Conservation (phyloP, 2,888 invertebrate species). For the Linyphia triangularis region DNA sequence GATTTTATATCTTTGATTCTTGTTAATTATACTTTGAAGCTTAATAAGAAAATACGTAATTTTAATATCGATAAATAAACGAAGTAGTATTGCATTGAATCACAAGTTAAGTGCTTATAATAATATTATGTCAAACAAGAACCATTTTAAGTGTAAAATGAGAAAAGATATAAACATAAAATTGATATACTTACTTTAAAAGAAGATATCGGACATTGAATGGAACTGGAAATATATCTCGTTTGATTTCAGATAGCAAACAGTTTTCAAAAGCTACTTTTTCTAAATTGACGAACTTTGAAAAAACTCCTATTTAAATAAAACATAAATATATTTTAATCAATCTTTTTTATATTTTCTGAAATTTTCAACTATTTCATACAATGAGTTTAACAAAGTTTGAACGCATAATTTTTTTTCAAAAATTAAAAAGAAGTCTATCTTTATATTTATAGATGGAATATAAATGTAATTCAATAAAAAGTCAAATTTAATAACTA, state of each 20-base stretch:
- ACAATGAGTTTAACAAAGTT: too few species aligned
- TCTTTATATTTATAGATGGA: too few species aligned
- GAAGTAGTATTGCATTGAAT: too few species aligned
- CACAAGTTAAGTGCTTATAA: too few species aligned
- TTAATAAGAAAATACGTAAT: not conserved
- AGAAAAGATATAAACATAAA: not conserved
- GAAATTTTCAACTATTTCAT: too few species aligned
- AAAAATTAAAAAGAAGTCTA: too few species aligned
- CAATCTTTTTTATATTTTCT: not conserved
- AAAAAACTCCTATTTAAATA: not conserved
- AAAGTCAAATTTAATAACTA: too few species aligned
- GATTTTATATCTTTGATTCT: not conserved
- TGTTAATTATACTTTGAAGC: not conserved
- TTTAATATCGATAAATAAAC: not conserved
- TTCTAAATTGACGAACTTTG: not conserved
- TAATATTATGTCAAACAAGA: not conserved
- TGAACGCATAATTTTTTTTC: too few species aligned
- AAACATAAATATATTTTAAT: not conserved
- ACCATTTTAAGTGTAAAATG: not conserved
- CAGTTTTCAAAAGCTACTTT: slow-evolving; percentile 14
- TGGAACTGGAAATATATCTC: slow-evolving; percentile 26
- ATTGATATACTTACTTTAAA: slow-evolving; percentile 13
- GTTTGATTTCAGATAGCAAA: not conserved
- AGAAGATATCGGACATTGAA: slow-evolving; percentile 10
- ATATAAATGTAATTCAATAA: too few species aligned